Percentiles rank a stretch among this genome's conserved stretches.
Evolutionary conservation across 2,797 vertebrate genomes (phyloP).

Genomic region (Acanthopagrus latus): DNA sequence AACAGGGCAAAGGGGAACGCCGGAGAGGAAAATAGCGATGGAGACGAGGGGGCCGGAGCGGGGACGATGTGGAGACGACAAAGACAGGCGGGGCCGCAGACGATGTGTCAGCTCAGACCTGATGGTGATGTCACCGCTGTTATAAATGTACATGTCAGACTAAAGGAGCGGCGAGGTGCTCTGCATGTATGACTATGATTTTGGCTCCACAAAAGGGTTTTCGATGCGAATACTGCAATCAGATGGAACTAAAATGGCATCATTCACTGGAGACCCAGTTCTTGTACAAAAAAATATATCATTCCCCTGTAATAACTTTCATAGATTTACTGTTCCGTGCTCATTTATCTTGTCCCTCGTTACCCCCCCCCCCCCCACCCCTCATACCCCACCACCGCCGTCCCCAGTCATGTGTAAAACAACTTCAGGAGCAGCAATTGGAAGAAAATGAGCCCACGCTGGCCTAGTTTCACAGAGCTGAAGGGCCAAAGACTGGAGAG

Average conservation of each 20-base stretch:
- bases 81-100: constrained; percentile 50
- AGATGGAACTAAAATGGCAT: background rate
- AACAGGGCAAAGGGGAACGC: constrained; percentile 52
- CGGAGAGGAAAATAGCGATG: constrained; percentile 25
- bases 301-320: background rate
- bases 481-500: background rate
- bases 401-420: constrained; percentile 17
- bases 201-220: background rate
- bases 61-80: constrained; percentile 43
- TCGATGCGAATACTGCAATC: background rate
- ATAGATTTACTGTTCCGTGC: background rate
- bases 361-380: background rate
- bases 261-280: background rate
- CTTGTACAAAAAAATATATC: background rate
- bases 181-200: background rate
- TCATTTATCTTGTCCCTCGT: background rate
- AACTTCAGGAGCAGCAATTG: background rate
- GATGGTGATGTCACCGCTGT: background rate
- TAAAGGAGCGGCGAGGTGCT: background rate
- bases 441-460: background rate
- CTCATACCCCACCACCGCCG: background rate
- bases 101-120: background rate
- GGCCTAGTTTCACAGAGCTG: constrained; percentile 28
- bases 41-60: background rate
- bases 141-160: background rate